A percentile compares a stretch with the other conserved stretches of the same genome.
These are phyloP conservation scores for Vidua macroura DNA, from an alignment of 2,113 vertebrate genomes.

Conservation along the genomic window DNA sequence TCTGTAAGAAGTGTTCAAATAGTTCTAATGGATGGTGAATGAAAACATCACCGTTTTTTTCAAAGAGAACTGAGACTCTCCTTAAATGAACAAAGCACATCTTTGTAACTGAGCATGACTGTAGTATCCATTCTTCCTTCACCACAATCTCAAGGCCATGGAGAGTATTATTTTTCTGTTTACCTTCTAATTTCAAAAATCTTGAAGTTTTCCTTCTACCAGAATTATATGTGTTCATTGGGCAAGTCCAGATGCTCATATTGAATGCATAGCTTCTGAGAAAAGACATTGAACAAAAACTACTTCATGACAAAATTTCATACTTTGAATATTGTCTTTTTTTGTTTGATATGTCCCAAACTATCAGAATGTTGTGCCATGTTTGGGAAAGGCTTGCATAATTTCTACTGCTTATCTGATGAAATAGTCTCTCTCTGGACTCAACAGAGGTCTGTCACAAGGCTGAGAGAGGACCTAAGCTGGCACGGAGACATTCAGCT, in stretches of 20 bases:
- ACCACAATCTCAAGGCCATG: neutral
- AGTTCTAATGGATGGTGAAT: neutral
- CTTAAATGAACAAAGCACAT: neutral
- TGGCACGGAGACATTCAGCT: neutral
- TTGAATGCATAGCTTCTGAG: neutral
- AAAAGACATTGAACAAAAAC: neutral
- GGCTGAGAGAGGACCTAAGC: neutral
- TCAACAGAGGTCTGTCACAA: neutral
- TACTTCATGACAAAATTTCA: neutral
- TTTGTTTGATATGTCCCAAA: neutral
- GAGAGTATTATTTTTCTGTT: neutral
- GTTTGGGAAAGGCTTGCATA: neutral
- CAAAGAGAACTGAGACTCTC: neutral
- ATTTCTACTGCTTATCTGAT: neutral
- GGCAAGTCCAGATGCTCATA: neutral
- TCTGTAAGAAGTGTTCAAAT: neutral
- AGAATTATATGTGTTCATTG: neutral
- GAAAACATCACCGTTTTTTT: neutral
- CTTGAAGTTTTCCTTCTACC: neutral
- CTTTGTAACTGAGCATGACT: neutral
- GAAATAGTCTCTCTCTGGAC: neutral
- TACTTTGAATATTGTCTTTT: neutral
- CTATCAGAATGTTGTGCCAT: neutral
- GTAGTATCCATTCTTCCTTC: neutral
- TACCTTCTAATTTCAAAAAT: neutral